These are phyloP conservation scores for Nesidiocoris tenuis DNA, from an alignment of 2,888 invertebrate species.

Conservation along the genomic window DNA sequence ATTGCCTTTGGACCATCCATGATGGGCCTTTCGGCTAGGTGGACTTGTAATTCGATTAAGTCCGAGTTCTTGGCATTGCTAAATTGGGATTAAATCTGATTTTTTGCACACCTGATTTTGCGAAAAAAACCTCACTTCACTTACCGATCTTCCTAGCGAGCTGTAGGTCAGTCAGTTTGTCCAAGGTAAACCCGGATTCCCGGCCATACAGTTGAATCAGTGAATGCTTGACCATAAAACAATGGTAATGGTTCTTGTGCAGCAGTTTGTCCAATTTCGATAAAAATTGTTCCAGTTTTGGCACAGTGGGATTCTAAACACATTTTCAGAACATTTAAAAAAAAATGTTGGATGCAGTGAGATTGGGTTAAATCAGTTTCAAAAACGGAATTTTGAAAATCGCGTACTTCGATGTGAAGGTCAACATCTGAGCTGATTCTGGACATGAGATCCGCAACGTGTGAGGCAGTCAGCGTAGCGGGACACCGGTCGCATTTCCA, in stretches of 20 bases:
- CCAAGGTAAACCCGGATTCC: conserved; percentile 62
- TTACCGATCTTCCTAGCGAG: conserved; percentile 66
- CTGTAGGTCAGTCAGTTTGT: conserved; percentile 61
- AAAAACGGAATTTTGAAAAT: no score
- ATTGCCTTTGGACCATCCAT: no score
- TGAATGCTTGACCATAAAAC: conserved; percentile 78
- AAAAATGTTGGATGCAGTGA: no score
- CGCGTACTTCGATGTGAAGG: conserved; percentile 55
- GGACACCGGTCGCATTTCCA: conserved; percentile 76
- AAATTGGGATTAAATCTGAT: no score
- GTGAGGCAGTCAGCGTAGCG: conserved; percentile 63
- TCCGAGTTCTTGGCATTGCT: no score
- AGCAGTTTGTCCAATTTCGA: conserved; percentile 71
- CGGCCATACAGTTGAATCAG: conserved; percentile 77
- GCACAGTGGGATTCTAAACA: conserved; percentile 48
- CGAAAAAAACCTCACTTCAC: no score
- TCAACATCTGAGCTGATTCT: conserved; percentile 79
- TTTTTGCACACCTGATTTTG: no score
- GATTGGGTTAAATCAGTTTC: no score
- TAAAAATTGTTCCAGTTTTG: conserved; percentile 63
- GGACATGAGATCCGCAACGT: conserved; percentile 67
- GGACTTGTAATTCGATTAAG: no score
- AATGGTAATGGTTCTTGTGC: conserved; percentile 81
- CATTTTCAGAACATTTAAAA: no score
- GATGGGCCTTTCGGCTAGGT: no score